Evolutionary conservation across 2,797 vertebrate genomes (phyloP).

Genomic region (Remorina albescens): DNA sequence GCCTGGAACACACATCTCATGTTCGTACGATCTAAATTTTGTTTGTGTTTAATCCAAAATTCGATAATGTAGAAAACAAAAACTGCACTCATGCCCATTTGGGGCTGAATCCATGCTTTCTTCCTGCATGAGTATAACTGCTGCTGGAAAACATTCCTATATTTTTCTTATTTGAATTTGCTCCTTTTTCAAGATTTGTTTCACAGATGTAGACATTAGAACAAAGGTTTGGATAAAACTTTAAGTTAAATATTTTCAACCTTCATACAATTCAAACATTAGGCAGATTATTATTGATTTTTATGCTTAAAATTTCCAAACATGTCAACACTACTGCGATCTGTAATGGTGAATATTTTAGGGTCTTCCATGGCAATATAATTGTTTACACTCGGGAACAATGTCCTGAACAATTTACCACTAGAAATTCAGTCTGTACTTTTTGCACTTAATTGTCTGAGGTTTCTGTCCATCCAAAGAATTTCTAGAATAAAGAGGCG

Average conservation of each 20-base stretch:
- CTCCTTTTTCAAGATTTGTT: constrained; percentile 16
- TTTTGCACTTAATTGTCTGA: constrained; percentile 44
- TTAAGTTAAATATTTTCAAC: neutral
- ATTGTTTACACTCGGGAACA: constrained; percentile 39
- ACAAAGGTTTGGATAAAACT: neutral
- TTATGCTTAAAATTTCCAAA: neutral
- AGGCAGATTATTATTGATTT: neutral
- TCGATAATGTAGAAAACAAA: neutral
- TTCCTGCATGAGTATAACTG: constrained; percentile 24
- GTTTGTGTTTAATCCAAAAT: constrained; percentile 1
- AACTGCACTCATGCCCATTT: constrained; percentile 12
- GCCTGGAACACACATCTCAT: constrained; percentile 5
- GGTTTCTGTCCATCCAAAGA: constrained; percentile 13
- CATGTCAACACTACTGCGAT: constrained; percentile 4
- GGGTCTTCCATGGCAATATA: neutral
- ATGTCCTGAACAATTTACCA: neutral
- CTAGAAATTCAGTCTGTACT: neutral
- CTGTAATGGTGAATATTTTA: neutral
- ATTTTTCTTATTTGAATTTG: neutral
- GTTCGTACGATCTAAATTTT: constrained; percentile 21
- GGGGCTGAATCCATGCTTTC: constrained; percentile 18
- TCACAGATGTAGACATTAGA: neutral
- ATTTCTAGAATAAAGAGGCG: constrained; percentile 19
- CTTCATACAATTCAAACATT: neutral
- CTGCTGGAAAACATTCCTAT: neutral